phyloP scores from a whole-genome alignment of 2,888 invertebrate species.

The Archips crataeganus region DNA sequence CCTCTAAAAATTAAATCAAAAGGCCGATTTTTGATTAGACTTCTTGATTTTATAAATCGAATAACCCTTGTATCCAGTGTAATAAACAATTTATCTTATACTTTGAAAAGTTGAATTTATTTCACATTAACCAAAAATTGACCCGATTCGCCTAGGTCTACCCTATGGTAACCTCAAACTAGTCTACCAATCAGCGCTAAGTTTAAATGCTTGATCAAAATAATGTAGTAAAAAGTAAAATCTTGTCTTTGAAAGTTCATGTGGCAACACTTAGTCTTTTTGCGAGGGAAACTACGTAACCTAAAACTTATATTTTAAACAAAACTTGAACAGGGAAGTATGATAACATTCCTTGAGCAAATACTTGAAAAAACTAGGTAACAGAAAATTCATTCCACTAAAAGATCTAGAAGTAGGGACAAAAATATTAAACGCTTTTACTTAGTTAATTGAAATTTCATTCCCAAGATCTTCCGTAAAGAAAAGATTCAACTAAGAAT shows the following conservation, averaged over 20 bases:
- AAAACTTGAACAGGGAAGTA: conserved; percentile 36
- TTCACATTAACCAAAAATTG: too few species aligned
- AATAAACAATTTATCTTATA: too few species aligned
- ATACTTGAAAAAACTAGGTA: conserved; percentile 50
- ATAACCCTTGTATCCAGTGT: too few species aligned
- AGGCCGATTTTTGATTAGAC: too few species aligned
- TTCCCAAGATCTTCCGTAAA: conserved; percentile 54
- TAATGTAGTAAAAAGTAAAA: conserved; percentile 44
- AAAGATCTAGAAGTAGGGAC: conserved; percentile 64
- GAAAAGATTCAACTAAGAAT: conserved; percentile 62
- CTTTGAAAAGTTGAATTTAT: too few species aligned
- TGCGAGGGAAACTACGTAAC: conserved; percentile 19
- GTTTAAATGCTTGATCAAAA: conserved; percentile 42
- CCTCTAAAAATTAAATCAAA: too few species aligned
- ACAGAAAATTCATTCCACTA: conserved; percentile 68
- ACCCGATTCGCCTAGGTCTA: too few species aligned
- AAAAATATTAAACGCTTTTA: conserved; percentile 47
- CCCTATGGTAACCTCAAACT: conserved; percentile 29
- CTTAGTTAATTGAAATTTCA: conserved; percentile 56
- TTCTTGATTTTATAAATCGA: too few species aligned
- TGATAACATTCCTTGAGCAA: conserved; percentile 78
- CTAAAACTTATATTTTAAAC: conserved; percentile 27
- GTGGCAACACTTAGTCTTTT: conserved; percentile 12
- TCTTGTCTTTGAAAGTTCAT: conserved; percentile 47
- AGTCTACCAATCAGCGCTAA: conserved; percentile 43